A percentile compares a stretch with the other conserved stretches of the same genome.
These are phyloP conservation scores for Acanthiza pusilla DNA, from an alignment of 2,797 vertebrate genomes.

Conservation along the genomic window DNA sequence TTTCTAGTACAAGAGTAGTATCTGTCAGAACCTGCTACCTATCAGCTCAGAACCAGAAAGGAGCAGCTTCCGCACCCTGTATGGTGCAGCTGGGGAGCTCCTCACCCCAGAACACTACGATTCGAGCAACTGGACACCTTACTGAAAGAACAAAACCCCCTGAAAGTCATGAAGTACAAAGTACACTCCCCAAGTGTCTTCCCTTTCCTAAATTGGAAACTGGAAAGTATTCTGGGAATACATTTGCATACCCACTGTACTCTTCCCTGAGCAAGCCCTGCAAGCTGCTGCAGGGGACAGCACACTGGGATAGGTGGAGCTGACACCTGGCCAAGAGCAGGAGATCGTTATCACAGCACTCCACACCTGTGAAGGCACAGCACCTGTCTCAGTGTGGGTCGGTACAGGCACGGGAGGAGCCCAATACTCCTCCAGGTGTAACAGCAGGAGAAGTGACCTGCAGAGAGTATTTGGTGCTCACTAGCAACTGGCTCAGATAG, in stretches of 20 bases:
- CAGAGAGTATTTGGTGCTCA: neutral
- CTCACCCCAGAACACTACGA: neutral
- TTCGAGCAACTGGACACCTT: neutral
- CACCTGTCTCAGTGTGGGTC: accelerated
- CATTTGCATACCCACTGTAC: neutral
- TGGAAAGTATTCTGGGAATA: neutral
- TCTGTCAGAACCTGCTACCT: neutral
- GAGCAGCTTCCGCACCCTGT: neutral
- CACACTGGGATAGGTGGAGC: neutral
- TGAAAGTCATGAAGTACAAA: neutral
- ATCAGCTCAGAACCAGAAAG: neutral
- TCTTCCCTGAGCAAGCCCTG: neutral
- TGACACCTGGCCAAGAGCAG: neutral
- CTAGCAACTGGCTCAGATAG: neutral
- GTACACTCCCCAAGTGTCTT: neutral
- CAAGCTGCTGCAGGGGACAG: neutral
- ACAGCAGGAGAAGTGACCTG: neutral
- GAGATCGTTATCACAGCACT: neutral
- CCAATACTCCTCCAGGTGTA: too few species aligned
- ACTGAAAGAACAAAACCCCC: neutral
- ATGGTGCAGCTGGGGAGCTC: neutral
- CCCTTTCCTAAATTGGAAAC: neutral
- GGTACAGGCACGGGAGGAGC: neutral
- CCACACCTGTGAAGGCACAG: neutral
- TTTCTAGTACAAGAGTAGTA: neutral